Base-by-base conservation (phyloP, 2,888 invertebrate genomes). In the Zaprionus lineosus region DNA sequence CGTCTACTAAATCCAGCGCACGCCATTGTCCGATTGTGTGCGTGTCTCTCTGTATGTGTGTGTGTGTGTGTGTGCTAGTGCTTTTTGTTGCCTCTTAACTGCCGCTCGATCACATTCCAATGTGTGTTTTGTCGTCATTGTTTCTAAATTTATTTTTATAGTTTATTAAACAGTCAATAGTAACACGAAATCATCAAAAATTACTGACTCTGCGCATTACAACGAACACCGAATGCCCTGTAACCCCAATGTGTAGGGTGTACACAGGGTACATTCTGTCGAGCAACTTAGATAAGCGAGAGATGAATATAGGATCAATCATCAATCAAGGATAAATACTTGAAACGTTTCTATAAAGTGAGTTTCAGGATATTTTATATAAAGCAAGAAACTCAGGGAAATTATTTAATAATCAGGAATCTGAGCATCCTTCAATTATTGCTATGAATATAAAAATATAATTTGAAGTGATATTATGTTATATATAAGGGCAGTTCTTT, bases 141-240 rank as follows among this genome's bases (percentile, higher is more conserved):
- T 75, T 62, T 74, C 71, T 78, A 75, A 75, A 84, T 78, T 76
- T 82, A 79, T 82, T 79, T 86, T 84, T 84, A 84, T 84, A 77
- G 83, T 77, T 86, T 84, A 84, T 84, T 86, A 86, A 84, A 79
- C 72, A 77, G 78, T 59, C 68, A 63, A 69, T 68, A 68, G 62
- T 61, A 48, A 61, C 43, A 50, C 37, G 51, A 59, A 50, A 52
- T 68, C 41, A 52, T 5, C 37, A 36, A 51, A 57, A 47, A 39
- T 50, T 33, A 50, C 36, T 19, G 21, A 41, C 56, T 28, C 28
- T 40, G 19, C 28, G 15, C 50, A 41, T 28, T 15, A 21, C 11
- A 11, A 24, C 29, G 28, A 24, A 41, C 21, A 16, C 5, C 4
- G 7, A 21, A 65, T 47, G 29, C 69, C 21, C 63, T 51, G 21